A percentile compares a stretch with the other conserved stretches of the same genome.
phyloP scores from a whole-genome alignment of 1,140 invertebrate genomes.

The Cyclargus thomasi region DNA sequence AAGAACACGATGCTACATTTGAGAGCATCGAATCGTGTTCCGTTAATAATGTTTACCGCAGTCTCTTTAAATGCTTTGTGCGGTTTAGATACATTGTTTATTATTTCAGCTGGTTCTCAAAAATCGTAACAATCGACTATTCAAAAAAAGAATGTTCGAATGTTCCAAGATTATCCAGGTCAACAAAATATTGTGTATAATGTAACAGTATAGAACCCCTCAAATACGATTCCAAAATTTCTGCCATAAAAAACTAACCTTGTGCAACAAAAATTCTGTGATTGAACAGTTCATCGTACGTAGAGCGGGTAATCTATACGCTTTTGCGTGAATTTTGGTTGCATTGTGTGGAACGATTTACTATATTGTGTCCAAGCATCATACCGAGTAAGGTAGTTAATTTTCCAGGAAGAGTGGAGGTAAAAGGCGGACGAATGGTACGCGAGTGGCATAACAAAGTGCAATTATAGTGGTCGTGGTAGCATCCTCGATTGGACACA shows the following conservation, averaged over 20 bases:
- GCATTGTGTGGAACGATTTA: too few species aligned
- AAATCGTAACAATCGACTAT: too few species aligned
- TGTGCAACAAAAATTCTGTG: too few species aligned
- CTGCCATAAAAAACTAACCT: too few species aligned
- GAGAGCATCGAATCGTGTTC: conserved; percentile 29
- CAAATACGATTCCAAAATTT: too few species aligned
- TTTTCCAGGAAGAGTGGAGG: conserved; percentile 65
- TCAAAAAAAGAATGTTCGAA: too few species aligned
- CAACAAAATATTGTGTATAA: too few species aligned
- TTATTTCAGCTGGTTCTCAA: conserved; percentile 10
- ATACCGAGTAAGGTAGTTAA: conserved; percentile 54
- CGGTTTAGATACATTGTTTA: conserved; percentile 13
- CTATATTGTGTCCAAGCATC: conserved; percentile 17
- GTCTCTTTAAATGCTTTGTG: conserved; percentile 27
- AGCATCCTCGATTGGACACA: conserved; percentile 49
- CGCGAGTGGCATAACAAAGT: conserved; percentile 51
- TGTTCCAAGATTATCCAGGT: too few species aligned
- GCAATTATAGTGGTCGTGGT: conserved; percentile 38
- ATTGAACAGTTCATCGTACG: too few species aligned
- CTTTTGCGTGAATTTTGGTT: too few species aligned
- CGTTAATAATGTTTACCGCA: conserved; percentile 27
- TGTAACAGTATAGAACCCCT: too few species aligned
- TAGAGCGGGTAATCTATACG: too few species aligned
- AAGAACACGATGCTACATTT: conserved; percentile 21
- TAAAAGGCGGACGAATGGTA: conserved; percentile 51